Evolutionary conservation across 2,113 vertebrate genomes (phyloP), one percentile per base, ranked within the genome.

Genomic region (Triplophysa dalaica): DNA sequence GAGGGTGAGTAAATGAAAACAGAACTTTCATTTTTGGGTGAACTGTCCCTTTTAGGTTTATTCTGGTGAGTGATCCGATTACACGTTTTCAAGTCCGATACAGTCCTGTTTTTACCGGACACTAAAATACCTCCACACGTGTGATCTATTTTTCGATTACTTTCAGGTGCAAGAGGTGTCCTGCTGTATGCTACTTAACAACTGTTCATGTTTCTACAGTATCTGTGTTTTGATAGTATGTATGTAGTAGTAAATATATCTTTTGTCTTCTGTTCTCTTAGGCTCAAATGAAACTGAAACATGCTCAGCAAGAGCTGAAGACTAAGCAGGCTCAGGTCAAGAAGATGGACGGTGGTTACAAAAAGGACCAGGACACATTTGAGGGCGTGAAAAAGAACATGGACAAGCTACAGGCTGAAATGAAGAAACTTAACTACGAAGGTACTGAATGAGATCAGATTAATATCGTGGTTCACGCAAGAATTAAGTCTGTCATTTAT

Each of bases 221-320:
- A 16, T 54, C 17, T 70, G 19, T 54, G 4, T 21, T 70, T 8
- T 58, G 2, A 58, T 72, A 7, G 8, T 8, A 13, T 5, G 11
- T 9, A 29, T 2, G 2, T 29, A 6, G n/a, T 72, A 8, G 11
- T 73, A 22, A 22, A 24, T 41, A 2, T 58, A 24, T 70, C 6
- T 70, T 70, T 2, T 48, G 21, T 70, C 6, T 70, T 73, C 14
- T 11, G 87, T 21, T 1, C 79, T 54, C 68, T 38, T 75, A 99
- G 98, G 93, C 95, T 77, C 92, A 97, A 80, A 96, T 99, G 95
- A 98, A 96, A 50, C 80, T 99, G 88, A 95, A 92, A 77, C 95
- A 97, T 60, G 90, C 95, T n/a, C 93, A 94, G 70, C 84, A 96
- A 63, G 96, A 99, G 82, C 86, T 98, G 73, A 96, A 98, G 85